A percentile compares a stretch with the other conserved stretches of the same genome.
These are phyloP conservation scores for Embiotoca jacksoni DNA, from an alignment of 2,113 vertebrate species.

Conservation along the genomic window DNA sequence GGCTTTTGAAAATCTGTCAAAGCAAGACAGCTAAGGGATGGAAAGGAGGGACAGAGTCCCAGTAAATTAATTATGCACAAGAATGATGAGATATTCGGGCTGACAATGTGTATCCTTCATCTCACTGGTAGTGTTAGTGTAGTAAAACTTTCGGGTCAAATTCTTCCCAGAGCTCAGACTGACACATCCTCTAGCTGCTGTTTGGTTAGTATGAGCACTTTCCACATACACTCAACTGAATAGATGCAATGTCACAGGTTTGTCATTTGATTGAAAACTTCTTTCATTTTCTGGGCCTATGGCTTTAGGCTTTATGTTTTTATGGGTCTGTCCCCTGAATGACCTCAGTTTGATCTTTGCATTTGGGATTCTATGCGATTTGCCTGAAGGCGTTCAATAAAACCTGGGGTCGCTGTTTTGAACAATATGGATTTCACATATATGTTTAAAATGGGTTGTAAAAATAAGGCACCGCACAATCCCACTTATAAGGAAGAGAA, in stretches of 20 bases:
- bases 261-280: neutral
- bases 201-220: neutral
- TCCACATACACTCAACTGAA: neutral
- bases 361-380: neutral
- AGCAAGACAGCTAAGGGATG: too few species aligned
- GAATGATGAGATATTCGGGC: neutral
- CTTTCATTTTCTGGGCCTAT: neutral
- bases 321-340: slow-evolving; percentile 19
- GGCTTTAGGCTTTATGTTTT: neutral
- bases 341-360: slow-evolving; percentile 29
- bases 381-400: slow-evolving; percentile 17
- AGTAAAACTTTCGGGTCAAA: slow-evolving; percentile 3
- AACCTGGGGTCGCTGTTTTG: slow-evolving; percentile 21
- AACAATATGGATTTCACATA: slow-evolving; percentile 41
- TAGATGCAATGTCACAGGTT: neutral
- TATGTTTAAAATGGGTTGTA: slow-evolving; percentile 4
- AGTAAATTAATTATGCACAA: too few species aligned
- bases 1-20: too few species aligned
- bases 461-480: slow-evolving; percentile 1
- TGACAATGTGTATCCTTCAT: neutral
- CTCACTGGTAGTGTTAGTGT: neutral
- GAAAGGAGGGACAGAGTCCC: too few species aligned
- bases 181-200: slow-evolving; percentile 3
- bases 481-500: neutral
- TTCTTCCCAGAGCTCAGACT: slow-evolving; percentile 7